phyloP scores from a whole-genome alignment of 1,140 invertebrate genomes.

The Drosophila punjabiensis region DNA sequence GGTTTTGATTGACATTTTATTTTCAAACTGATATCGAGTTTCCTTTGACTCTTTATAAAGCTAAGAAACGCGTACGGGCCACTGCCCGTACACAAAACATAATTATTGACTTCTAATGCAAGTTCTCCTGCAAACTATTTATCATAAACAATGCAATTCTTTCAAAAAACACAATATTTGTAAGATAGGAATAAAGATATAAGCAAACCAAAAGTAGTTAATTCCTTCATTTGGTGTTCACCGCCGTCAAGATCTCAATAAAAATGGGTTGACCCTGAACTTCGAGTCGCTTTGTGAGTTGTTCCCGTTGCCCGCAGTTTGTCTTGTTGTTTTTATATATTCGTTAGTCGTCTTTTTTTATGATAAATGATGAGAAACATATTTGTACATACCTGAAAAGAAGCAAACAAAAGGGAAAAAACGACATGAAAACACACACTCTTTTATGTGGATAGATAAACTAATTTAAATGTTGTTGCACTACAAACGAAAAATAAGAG shows the following conservation, averaged over 20 bases:
- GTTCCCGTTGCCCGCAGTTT: conserved; percentile 12
- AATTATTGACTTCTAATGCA: neutral
- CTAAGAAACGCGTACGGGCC: neutral
- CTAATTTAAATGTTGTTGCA: conserved; percentile 43
- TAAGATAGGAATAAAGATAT: neutral
- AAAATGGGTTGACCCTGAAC: conserved; percentile 41
- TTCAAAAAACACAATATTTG: neutral
- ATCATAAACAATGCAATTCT: neutral
- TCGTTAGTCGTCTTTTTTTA: conserved; percentile 8
- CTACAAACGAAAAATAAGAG: conserved; percentile 46
- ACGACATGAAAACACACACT: conserved; percentile 51
- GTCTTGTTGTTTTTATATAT: conserved; percentile 5
- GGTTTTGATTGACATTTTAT: conserved; percentile 17
- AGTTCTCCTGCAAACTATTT: neutral
- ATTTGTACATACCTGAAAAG: conserved; percentile 56
- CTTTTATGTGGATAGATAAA: conserved; percentile 52
- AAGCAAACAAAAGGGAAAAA: conserved; percentile 30
- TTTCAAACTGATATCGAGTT: conserved; percentile 6
- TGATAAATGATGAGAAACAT: conserved; percentile 35
- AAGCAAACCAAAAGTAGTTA: neutral
- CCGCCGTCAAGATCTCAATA: conserved; percentile 11
- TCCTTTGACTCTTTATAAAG: neutral
- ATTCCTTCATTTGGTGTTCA: conserved; percentile 2
- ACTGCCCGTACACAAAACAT: conserved; percentile 16
- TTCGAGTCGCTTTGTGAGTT: conserved; percentile 12